Evolutionary conservation across 2,888 invertebrate genomes (phyloP), one percentile per base, ranked within the genome.

Genomic region (Dusona sp.): DNA sequence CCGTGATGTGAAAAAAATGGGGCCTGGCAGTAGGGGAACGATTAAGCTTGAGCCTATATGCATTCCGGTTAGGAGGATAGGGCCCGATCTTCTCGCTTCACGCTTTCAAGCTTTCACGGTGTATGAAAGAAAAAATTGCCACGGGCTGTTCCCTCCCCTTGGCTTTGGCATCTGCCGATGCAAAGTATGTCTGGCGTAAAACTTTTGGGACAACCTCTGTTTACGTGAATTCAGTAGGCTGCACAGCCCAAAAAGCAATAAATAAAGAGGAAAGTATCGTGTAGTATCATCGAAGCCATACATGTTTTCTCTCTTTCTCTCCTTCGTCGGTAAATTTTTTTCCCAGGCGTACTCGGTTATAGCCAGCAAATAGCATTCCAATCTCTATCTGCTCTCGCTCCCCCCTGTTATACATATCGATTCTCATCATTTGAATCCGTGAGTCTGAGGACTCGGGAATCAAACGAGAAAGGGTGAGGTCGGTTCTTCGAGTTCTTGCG

Each of bases 381-480:
- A 87, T 85, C 79, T 83, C 84, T 82, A 75, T 81, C 81, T 64
- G 16, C 61, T 22, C 16, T 61, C 79, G 36, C 11, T 42, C 67
- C 51, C 25, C 68, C 33, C 73, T 65, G 67, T 86, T 86, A 84
- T 84, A 78, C 73, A 81, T 78, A 86, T 86, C 84, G 86, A 86
- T 86, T 86, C 84, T 77, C 86, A 78, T 86, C 79, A 70, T 86
- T 80, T 86, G 80, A 86, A 86, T 86, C 67, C 73, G 16, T 48
- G 74, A 61, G 61, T 67, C 81, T 42, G 75, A 74, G 70, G 68
- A 33, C 36, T 73, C 36, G 67, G 16, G 78, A 65, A 22, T 42
- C 70, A 29, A 51, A 51, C 25, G 25, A 16, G 65, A 36, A 25
- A 25, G n/a, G 13, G 77, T 13, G 77, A 36, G 54, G 25, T 33